Evolutionary conservation across 2,888 invertebrate genomes (phyloP), one percentile per base, ranked within the genome.

Genomic region (Augiades crinisus): DNA sequence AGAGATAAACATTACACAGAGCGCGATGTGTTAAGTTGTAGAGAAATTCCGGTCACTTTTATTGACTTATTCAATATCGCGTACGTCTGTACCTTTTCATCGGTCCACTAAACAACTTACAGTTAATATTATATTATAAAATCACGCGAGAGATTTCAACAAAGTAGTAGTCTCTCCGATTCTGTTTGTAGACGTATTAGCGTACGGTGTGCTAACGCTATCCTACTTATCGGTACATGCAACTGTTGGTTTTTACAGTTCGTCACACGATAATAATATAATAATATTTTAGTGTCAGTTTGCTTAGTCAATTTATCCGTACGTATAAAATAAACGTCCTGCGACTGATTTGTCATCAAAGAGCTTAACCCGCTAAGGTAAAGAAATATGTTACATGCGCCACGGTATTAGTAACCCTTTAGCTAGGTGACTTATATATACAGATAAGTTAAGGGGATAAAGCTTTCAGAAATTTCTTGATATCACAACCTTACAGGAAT

Each of bases 81-180:
- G 56, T 52, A 46, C 55, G 54, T 56, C 63, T 69, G 73, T 44
- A 50, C 71, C 68, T 76, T 75, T 72, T 75, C 72, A 75, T 78
- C 68, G 71, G 64, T 63, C 62, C 67, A 79, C 78, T 74, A 78
- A 79, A 78, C 62, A 73, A 61, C 62, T 67, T 75, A 87, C 87
- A 81, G 88, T 85, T 85, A 85, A 71, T 73, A 67, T 77, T 82
- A 74, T 83, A 89, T 88, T 83, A 85, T 85, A 73, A 84, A 79
- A 87, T 87, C 87, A 89, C 88, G 87, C 66, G 76, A 64, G 68
- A 63, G 69, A 74, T 77, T 72, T 75, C 68, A 59, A 70, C 70
- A 67, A 64, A 67, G 64, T 56, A 54, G 63, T 49, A 63, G 66
- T 65, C 60, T 62, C 62, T 65, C 55, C 54, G 68, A 85, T 81